phyloP scores from a whole-genome alignment of 2,797 vertebrate species.

The Dromococcyx pavoninus region DNA sequence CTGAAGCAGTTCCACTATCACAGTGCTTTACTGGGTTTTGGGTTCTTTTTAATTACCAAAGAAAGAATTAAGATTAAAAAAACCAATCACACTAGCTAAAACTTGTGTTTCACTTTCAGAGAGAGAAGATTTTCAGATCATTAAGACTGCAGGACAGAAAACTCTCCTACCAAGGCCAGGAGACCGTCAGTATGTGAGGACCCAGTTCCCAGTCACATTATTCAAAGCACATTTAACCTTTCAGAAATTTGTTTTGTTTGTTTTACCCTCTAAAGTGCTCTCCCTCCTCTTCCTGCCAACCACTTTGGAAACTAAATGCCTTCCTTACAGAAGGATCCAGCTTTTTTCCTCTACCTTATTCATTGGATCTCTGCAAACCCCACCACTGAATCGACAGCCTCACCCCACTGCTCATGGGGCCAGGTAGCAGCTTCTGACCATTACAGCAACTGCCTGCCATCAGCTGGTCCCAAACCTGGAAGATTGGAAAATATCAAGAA shows the following conservation, averaged over 20 bases:
- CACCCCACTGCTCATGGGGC: background rate
- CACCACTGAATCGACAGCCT: background rate
- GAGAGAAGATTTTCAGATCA: background rate
- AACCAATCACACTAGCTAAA: background rate
- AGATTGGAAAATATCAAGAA: background rate
- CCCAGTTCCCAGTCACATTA: background rate
- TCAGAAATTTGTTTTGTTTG: background rate
- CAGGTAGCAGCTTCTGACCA: background rate
- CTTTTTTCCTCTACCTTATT: background rate
- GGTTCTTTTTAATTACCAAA: background rate
- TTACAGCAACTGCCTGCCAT: background rate
- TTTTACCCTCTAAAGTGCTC: background rate
- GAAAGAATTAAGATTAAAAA: background rate
- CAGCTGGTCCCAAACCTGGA: background rate
- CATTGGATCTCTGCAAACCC: background rate
- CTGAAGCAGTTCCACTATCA: background rate
- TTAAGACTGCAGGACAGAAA: background rate
- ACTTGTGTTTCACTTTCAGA: background rate
- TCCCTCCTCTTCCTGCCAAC: background rate
- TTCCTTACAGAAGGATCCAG: background rate
- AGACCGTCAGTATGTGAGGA: background rate
- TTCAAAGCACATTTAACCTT: background rate
- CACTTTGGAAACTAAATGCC: background rate
- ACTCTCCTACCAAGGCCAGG: background rate
- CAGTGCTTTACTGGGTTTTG: background rate